These are phyloP conservation scores for Oreochromis mossambicus DNA, from an alignment of 2,797 vertebrate genomes.

Conservation along the genomic window DNA sequence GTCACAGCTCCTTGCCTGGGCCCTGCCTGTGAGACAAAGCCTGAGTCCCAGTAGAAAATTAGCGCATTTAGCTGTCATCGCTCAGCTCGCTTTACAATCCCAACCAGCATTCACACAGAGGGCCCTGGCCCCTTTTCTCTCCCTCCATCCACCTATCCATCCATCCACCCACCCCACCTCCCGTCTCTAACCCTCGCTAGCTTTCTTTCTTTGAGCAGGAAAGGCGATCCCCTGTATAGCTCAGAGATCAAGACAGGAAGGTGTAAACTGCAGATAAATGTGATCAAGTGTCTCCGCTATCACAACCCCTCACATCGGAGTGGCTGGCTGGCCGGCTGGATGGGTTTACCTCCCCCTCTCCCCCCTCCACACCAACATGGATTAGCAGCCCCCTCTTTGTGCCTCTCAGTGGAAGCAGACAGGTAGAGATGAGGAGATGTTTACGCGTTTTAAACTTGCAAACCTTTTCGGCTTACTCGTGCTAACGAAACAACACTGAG, in stretches of 20 bases:
- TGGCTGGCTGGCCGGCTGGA: constrained; percentile 35
- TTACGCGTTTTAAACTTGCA: constrained; percentile 7
- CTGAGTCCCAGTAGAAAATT: constrained; percentile 91
- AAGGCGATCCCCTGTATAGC: constrained; percentile 86
- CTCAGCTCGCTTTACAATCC: constrained; percentile 94
- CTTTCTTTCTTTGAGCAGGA: constrained; percentile 81
- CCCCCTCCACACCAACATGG: constrained; percentile 30
- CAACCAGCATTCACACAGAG: constrained; percentile 84
- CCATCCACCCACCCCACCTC: constrained; percentile 18
- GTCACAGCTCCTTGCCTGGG: constrained; percentile 55
- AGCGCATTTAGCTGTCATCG: constrained; percentile 99
- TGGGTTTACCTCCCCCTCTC: background rate
- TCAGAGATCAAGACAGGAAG: constrained; percentile 89
- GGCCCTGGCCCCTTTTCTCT: constrained; percentile 70
- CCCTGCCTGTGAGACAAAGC: constrained; percentile 86
- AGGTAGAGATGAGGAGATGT: constrained; percentile 49
- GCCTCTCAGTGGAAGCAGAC: constrained; percentile 45
- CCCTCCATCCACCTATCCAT: constrained; percentile 28
- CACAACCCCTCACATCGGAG: constrained; percentile 65
- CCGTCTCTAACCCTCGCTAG: constrained; percentile 31
- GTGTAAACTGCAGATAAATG: constrained; percentile 92
- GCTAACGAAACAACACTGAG: constrained; percentile 17
- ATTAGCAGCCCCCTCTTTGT: constrained; percentile 61
- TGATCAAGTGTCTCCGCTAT: constrained; percentile 83
- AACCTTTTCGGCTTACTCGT: constrained; percentile 29